Conservation (phyloP, 2,797 vertebrate genomes). For the Enteromius argenteus region DNA sequence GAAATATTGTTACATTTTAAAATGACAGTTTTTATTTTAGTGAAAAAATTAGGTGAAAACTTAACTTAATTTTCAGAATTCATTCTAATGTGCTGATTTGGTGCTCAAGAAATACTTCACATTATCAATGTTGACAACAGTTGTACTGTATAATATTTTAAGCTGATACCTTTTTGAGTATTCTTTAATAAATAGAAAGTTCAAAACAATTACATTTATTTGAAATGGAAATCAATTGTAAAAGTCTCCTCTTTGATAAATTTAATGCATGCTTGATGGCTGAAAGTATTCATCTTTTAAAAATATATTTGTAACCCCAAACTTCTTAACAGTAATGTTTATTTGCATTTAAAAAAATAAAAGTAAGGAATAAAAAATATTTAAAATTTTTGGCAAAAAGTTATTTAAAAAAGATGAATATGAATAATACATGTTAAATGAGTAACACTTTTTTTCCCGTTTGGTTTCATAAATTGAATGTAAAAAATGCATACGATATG, state of each 20-base stretch:
- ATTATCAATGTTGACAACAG: not conserved
- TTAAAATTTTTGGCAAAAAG: not conserved
- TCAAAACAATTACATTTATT: not conserved
- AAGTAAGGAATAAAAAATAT: not conserved
- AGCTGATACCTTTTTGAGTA: not conserved
- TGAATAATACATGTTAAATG: not conserved
- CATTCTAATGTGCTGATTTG: not conserved
- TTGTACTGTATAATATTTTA: not conserved
- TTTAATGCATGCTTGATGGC: not conserved
- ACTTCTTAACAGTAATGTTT: not conserved
- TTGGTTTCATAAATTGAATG: not conserved
- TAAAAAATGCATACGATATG: not conserved
- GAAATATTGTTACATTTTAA: not conserved
- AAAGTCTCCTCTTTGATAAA: not conserved
- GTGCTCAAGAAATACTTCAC: not conserved
- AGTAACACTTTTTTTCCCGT: not conserved
- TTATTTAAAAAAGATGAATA: not conserved
- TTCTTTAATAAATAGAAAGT: not conserved
- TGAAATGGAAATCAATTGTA: not conserved
- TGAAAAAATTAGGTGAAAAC: not conserved
- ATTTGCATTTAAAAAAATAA: too few relatives aligned
- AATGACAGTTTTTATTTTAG: not conserved
- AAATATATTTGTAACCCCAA: not conserved
- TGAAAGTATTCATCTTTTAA: rapidly evolving
- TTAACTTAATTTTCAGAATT: not conserved